These are phyloP conservation scores for Psophia crepitans DNA, from an alignment of 2,113 vertebrate genomes.

Conservation along the genomic window DNA sequence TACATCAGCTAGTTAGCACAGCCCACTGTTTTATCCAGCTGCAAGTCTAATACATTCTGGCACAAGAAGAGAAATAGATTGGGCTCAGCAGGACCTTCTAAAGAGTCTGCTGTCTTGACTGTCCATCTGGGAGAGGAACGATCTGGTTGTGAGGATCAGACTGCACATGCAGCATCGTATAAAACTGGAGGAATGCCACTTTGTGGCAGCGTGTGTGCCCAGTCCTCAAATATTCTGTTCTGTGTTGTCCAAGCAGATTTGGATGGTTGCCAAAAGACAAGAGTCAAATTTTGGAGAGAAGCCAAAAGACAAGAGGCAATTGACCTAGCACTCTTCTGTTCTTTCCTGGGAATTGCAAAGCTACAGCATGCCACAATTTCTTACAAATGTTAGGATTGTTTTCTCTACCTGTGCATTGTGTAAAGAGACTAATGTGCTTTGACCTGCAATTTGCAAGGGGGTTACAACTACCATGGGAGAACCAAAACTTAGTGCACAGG, in stretches of 20 bases:
- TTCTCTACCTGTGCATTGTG: conserved; percentile 61
- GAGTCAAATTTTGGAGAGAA: conserved; percentile 18
- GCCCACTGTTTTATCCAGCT: conserved; percentile 21
- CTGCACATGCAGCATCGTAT: not conserved
- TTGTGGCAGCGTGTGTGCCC: not conserved
- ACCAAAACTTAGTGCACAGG: not conserved
- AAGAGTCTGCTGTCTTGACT: not conserved
- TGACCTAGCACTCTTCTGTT: conserved; percentile 50
- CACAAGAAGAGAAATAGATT: not conserved
- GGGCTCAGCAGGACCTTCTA: not conserved
- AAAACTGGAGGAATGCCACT: not conserved
- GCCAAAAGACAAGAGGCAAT: conserved; percentile 62
- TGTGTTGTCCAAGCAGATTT: not conserved
- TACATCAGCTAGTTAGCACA: not conserved
- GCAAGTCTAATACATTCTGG: not conserved
- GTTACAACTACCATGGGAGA: conserved; percentile 56
- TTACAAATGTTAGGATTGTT: conserved; percentile 64
- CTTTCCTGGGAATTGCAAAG: conserved; percentile 59
- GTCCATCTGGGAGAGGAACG: not conserved
- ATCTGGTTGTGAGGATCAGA: not conserved
- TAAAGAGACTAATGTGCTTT: conserved; percentile 63
- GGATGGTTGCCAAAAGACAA: conserved; percentile 7
- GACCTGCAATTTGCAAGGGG: conserved; percentile 67
- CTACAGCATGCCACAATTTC: conserved; percentile 47
- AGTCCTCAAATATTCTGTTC: not conserved